phyloP scores from a whole-genome alignment of 2,888 invertebrate species.

The Micropterix aruncella region DNA sequence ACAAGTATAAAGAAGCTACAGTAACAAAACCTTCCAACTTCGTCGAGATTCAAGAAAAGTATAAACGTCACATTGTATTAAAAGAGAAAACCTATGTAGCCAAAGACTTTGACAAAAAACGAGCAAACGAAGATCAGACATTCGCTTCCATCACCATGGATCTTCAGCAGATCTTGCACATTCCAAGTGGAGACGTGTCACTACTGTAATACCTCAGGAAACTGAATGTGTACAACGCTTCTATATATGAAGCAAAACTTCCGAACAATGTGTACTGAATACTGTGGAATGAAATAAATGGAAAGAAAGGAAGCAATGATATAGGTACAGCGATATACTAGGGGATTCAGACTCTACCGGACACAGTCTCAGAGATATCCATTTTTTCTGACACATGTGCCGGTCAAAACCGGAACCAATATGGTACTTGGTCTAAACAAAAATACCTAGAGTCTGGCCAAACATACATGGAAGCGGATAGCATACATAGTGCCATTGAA shows the following conservation, averaged over 20 bases:
- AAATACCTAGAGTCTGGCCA: slow-evolving; percentile 15
- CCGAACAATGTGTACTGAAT: slow-evolving; percentile 14
- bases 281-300: slow-evolving; percentile 14
- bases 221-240: slow-evolving; percentile 14
- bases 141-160: neutral
- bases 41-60: neutral
- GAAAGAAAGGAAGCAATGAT: slow-evolving; percentile 14
- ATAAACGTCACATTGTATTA: too few species aligned
- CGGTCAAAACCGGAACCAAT: slow-evolving; percentile 13
- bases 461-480: slow-evolving; percentile 13
- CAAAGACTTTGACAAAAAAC: neutral
- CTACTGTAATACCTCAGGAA: slow-evolving; percentile 15
- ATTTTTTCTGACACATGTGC: slow-evolving; percentile 12
- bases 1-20: slow-evolving; percentile 6
- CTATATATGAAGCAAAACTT: slow-evolving; percentile 13
- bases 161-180: slow-evolving; percentile 15
- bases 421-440: slow-evolving; percentile 11
- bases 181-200: slow-evolving; percentile 13
- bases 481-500: slow-evolving; percentile 12
- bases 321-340: slow-evolving; percentile 12
- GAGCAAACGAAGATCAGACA: neutral
- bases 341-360: slow-evolving; percentile 4
- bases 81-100: too few species aligned
- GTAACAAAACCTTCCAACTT: neutral
- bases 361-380: too few species aligned